Percentiles rank a stretch among this genome's conserved stretches.
phyloP scores from a whole-genome alignment of 2,888 invertebrate species.

The Eupithecia exiguata region DNA sequence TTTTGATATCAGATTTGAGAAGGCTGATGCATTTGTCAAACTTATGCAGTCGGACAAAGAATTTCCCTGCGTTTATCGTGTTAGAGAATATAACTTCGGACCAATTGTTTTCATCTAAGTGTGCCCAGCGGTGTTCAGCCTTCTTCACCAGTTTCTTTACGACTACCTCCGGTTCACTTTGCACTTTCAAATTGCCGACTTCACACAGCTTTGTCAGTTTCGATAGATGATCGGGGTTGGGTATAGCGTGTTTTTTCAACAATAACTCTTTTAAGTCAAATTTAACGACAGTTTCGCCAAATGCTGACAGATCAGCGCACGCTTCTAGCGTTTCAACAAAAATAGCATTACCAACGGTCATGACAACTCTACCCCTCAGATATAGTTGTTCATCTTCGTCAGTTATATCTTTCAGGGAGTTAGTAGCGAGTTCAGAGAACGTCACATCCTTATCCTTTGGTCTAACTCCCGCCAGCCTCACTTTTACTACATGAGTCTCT shows the following conservation, averaged over 20 bases:
- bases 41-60: conserved; percentile 79
- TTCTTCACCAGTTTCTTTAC: conserved; percentile 41
- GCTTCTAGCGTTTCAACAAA: conserved; percentile 86
- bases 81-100: conserved; percentile 73
- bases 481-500: conserved; percentile 71
- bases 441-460: conserved; percentile 74
- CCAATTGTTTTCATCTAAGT: conserved; percentile 69
- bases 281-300: conserved; percentile 79
- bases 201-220: conserved; percentile 76
- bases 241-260: conserved; percentile 66
- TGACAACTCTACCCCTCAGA: conserved; percentile 75
- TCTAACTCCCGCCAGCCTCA: conserved; percentile 66
- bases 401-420: conserved; percentile 59
- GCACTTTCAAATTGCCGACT: conserved; percentile 53
- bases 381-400: conserved; percentile 65
- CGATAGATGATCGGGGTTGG: conserved; percentile 77
- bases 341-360: conserved; percentile 85
- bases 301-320: conserved; percentile 78
- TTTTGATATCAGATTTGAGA: conserved; percentile 72
- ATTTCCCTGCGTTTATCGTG: conserved; percentile 72
- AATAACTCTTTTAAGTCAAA: conserved; percentile 82
- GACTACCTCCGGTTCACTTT: conserved; percentile 41
- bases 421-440: conserved; percentile 65
- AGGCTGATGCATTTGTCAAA: conserved; percentile 68
- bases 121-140: conserved; percentile 71